Base-by-base conservation (phyloP, 1,140 invertebrate species). In the Neocloeon triangulifer region DNA sequence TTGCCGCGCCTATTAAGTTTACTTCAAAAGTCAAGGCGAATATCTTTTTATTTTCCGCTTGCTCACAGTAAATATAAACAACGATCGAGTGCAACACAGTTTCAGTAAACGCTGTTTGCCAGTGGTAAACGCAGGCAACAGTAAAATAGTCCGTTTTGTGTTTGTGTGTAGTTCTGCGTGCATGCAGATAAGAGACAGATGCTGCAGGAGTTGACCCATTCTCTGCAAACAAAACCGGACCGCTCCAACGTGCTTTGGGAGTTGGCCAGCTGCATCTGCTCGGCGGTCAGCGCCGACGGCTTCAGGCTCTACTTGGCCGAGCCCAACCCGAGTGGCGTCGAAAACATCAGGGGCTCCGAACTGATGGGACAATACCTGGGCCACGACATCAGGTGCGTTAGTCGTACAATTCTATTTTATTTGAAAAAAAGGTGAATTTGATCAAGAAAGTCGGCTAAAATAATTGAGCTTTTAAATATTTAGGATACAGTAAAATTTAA, bases 121-220 rank as follows among this genome's bases (percentile, higher is more conserved):
- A 23, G n/a, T 8, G 8, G n/a, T n/a, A 23, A 23, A 23, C n/a
- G n/a, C 22, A 23, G n/a, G 8, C n/a, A 23, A 23, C 8, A 8
- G 8, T 8, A 23, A 23, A 23, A 8, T 23, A 8, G n/a, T 23
- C 8, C n/a, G 8, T 8, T n/a, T 23, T n/a, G 8, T n/a, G 10
- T 17, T 17, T 30, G 12, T 30, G 17, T 30, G 10, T 30, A 62
- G 56, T 66, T 64, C 33, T 64, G 62, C 44, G 59, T 67, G 6
- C 65, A 68, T 35, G 60, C 63, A 3, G 64, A 67, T 45, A 68
- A 67, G 45, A 49, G 64, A 17, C 57, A 64, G 40, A 64, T 69
- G 59, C 48, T 69, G 17, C 57, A 64, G 38, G 62, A 66, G 32
- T 42, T 70, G 22, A 66, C 64, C 3, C 52, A 57, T 14, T 61